phyloP scores from a whole-genome alignment of 2,888 invertebrate species.

The Thymelicus sylvestris region DNA sequence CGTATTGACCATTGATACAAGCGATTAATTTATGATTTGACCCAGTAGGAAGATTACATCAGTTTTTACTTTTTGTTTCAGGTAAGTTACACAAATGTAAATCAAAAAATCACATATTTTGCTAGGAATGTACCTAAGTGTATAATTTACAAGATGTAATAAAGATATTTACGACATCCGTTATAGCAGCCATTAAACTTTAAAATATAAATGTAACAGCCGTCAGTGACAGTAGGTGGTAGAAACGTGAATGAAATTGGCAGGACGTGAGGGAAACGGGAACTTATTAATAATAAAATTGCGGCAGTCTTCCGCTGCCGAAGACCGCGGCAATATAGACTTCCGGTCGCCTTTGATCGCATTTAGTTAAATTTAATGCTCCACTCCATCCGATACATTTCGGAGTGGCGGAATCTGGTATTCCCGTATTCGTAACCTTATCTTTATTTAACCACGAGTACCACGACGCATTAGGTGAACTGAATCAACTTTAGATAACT shows the following conservation, averaged over 20 bases:
- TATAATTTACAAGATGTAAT: not conserved
- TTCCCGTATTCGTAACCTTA: constrained; percentile 13
- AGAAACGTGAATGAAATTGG: constrained; percentile 57
- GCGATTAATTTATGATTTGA: not conserved
- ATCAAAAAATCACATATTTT: not conserved
- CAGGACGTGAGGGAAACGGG: constrained; percentile 78
- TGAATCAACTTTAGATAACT: constrained; percentile 1
- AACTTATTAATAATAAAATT: constrained; percentile 82
- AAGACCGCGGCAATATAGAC: constrained; percentile 63
- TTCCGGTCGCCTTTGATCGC: constrained; percentile 76
- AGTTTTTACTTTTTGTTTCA: not conserved
- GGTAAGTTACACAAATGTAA: not conserved
- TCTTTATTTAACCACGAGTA: constrained; percentile 16
- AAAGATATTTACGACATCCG: constrained; percentile 6
- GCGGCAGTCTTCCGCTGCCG: constrained; percentile 74
- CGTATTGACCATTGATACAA: not conserved
- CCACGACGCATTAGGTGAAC: constrained; percentile 11
- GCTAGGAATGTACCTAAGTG: not conserved
- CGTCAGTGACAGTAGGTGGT: constrained; percentile 12
- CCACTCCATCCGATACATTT: constrained; percentile 44
- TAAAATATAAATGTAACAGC: constrained; percentile 9
- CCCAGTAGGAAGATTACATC: not conserved
- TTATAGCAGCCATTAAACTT: not conserved
- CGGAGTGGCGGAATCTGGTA: constrained; percentile 8
- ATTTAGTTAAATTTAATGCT: constrained; percentile 56